These are phyloP conservation scores for Pseudomyrmex concolor DNA, from an alignment of 1,140 invertebrate genomes.

Conservation along the genomic window DNA sequence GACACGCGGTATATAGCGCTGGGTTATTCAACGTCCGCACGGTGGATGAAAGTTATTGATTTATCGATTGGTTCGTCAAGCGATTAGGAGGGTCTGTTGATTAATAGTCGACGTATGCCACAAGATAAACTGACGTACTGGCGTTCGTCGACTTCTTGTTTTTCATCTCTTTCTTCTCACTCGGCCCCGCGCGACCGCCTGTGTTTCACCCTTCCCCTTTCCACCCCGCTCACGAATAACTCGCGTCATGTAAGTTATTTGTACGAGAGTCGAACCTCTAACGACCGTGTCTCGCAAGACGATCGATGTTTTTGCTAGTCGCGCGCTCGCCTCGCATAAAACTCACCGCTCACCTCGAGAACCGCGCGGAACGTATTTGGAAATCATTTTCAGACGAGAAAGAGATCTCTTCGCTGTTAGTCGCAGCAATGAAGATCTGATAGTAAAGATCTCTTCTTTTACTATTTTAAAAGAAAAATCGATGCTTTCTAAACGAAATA, in stretches of 20 bases:
- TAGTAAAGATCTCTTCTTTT: neutral
- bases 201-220: constrained; percentile 16
- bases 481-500: neutral
- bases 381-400: constrained; percentile 24
- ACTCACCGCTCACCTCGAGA: constrained; percentile 15
- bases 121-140: constrained; percentile 71
- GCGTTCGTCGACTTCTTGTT: constrained; percentile 59
- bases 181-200: constrained; percentile 13
- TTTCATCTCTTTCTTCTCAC: constrained; percentile 50
- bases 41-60: constrained; percentile 71
- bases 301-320: constrained; percentile 61
- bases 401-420: neutral
- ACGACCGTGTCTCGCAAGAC: constrained; percentile 59
- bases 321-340: neutral
- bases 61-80: constrained; percentile 74
- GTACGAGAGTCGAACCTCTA: constrained; percentile 64
- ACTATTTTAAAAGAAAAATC: neutral
- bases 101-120: constrained; percentile 76
- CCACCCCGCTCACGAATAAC: constrained; percentile 70
- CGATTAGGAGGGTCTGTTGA: constrained; percentile 74
- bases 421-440: neutral
- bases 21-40: constrained; percentile 37
- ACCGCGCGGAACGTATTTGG: constrained; percentile 9
- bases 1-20: constrained; percentile 43
- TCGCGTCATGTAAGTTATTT: constrained; percentile 74